phyloP scores from a whole-genome alignment of 2,888 invertebrate genomes.

The Poecilus cupreus region DNA sequence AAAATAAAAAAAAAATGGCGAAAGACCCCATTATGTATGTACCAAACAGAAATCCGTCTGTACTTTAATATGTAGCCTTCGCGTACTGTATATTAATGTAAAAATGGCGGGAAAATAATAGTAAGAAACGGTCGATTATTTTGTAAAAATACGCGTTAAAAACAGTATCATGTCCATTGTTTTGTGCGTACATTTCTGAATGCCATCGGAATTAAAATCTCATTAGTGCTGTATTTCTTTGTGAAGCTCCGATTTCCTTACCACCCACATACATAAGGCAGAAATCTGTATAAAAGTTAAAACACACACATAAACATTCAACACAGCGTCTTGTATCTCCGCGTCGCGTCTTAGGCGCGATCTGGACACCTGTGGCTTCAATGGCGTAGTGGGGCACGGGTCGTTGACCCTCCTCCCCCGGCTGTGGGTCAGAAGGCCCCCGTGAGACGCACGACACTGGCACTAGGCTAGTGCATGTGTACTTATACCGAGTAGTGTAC shows the following conservation, averaged over 20 bases:
- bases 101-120: too few species aligned
- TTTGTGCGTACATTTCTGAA: too few species aligned
- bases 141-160: too few species aligned
- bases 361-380: neutral
- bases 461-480: neutral
- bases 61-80: too few species aligned
- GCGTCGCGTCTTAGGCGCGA: neutral
- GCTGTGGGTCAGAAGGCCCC: neutral
- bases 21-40: too few species aligned
- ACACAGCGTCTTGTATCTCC: neutral
- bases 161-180: too few species aligned
- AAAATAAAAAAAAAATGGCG: too few species aligned
- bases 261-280: neutral
- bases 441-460: too few species aligned
- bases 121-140: too few species aligned
- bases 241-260: neutral
- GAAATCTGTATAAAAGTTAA: neutral
- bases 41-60: too few species aligned
- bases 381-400: neutral
- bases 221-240: neutral
- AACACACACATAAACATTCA: neutral
- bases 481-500: neutral
- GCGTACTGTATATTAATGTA: too few species aligned
- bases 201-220: neutral
- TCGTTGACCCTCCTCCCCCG: neutral